Evolutionary conservation across 2,888 invertebrate species (phyloP), one percentile per base, ranked within the genome.

Genomic region (Mythimna lalbum): DNA sequence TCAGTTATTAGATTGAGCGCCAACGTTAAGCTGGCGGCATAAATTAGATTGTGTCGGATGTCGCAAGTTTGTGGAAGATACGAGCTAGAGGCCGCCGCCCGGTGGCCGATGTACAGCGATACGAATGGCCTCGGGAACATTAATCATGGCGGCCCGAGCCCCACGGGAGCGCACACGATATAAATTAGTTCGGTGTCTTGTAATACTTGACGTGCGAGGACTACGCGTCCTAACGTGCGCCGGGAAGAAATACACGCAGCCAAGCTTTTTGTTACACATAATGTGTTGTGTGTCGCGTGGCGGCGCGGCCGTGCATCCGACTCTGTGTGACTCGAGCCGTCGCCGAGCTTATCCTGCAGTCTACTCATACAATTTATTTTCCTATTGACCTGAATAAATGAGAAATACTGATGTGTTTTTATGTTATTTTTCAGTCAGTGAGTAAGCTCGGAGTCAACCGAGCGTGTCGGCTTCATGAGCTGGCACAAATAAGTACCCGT

Each of bases 101-200:
- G 73, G 17, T 17, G n/a, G 47, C 47, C 47, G 47, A 47, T 47
- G 5, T 19, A 47, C 50, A 65, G 62, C 78, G 78, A 74, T 63
- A 67, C 36, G 33, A 70, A 55, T 55, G 80, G 69, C 76, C 60
- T 76, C 69, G 69, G 65, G 59, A 67, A 79, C 82, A 82, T 84
- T 83, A 82, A 82, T 84, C 82, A 82, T 70, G 82, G 68, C 72
- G 43, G 61, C 59, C 39, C 23, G 2, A 23, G 61, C 50, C 65
- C 72, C 82, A 9, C 59, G 69, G 84, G 82, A 71, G 36, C 75
- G 31, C 63, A 43, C 50, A 57, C 53, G 68, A 71, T 83, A 81
- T 83, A 81, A 83, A 81, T 81, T 78, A 83, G 82, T 74, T 71
- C 56, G 63, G 78, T 78, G 78, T 83, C 81, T 69, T 68, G 74